These are phyloP conservation scores for Diplosoma virens DNA, from an alignment of 23 tunicate species.

Conservation along the genomic window DNA sequence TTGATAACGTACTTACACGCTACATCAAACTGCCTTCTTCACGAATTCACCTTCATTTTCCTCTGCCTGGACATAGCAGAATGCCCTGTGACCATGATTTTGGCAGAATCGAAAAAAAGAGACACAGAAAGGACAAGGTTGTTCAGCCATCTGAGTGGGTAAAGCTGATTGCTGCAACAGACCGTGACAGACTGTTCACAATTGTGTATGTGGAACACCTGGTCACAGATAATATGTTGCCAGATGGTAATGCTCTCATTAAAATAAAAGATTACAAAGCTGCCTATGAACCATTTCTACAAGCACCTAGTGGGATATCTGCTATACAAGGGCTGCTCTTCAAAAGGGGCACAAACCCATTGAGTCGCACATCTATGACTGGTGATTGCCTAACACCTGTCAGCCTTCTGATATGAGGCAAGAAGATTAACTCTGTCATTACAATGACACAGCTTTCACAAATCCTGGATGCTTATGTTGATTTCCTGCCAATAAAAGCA, in stretches of 20 bases:
- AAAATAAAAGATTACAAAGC: conserved; percentile 4
- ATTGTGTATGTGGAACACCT: conserved; percentile 14
- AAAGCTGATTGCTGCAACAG: not conserved
- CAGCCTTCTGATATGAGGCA: not conserved
- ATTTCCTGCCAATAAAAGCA: conserved; percentile 8
- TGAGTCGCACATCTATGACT: conserved; percentile 1
- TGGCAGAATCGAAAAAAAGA: conserved; percentile 17
- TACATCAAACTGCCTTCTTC: not conserved
- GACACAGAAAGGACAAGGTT: conserved; percentile 21
- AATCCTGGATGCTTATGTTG: not conserved
- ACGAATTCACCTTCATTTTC: conserved; percentile 18
- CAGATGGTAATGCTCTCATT: not conserved
- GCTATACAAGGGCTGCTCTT: conserved; percentile 12
- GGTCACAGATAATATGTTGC: not conserved
- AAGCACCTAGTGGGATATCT: conserved; percentile 24
- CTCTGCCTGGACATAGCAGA: conserved; percentile 18
- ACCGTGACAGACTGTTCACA: not conserved
- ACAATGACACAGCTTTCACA: no score
- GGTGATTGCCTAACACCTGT: conserved; percentile 3
- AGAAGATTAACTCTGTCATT: no score
- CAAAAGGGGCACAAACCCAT: not conserved
- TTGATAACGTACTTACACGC: conserved; percentile 1
- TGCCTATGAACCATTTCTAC: not conserved
- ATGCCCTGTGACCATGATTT: conserved; percentile 25
- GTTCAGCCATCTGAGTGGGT: conserved; percentile 23